Percentiles rank a stretch among this genome's conserved stretches.
Evolutionary conservation across 2,113 vertebrate species (phyloP).

Genomic region (Microcebus griseorufus): DNA sequence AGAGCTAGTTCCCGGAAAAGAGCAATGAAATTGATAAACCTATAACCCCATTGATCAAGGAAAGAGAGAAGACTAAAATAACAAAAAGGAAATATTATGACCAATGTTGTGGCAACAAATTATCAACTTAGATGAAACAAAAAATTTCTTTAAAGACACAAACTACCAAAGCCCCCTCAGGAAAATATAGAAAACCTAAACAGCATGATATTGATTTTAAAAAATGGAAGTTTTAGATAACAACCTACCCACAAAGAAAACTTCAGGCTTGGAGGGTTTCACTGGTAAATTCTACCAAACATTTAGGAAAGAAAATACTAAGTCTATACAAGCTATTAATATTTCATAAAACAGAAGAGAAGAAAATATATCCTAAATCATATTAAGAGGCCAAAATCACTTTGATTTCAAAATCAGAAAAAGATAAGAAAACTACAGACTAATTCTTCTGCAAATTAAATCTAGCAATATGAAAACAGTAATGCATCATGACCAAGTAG

Average conservation of each 20-base stretch:
- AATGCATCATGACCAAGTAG: background rate
- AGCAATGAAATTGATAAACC: background rate
- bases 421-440: background rate
- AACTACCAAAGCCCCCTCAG: background rate
- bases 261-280: background rate
- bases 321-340: background rate
- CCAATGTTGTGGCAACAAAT: background rate
- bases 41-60: background rate
- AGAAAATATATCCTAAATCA: background rate
- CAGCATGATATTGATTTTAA: background rate
- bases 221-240: background rate
- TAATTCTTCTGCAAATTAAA: background rate
- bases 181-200: background rate
- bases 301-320: constrained; percentile 22
- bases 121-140: background rate
- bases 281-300: background rate
- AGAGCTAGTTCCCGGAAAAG: background rate
- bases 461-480: background rate
- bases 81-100: background rate
- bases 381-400: background rate
- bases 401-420: constrained; percentile 5
- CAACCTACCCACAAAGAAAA: background rate
- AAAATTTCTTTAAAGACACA: background rate
- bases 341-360: background rate
- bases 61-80: background rate